Evolutionary conservation across 2,888 invertebrate genomes (phyloP).

Genomic region (Andricus curvator): DNA sequence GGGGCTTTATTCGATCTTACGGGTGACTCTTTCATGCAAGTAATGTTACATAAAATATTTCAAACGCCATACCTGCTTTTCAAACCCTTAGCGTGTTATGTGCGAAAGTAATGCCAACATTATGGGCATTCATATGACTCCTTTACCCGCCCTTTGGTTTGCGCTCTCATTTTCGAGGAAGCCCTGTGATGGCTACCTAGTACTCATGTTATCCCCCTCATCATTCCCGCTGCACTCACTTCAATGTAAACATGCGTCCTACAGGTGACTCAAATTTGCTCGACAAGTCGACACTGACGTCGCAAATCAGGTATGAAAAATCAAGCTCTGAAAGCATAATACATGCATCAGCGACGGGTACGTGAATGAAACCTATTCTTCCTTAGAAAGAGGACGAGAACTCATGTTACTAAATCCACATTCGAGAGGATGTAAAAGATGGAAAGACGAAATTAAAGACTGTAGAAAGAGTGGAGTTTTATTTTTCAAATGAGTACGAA

Average conservation of each 20-base stretch:
- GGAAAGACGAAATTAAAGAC: not conserved
- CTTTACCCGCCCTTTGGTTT: conserved; percentile 4
- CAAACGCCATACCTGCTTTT: conserved; percentile 1
- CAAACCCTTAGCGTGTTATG: not conserved
- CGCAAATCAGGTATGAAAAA: not conserved
- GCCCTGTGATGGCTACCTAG: not conserved
- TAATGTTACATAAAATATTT: conserved; percentile 7
- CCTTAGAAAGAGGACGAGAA: not conserved
- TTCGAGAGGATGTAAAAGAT: not conserved
- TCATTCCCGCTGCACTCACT: not conserved
- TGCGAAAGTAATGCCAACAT: conserved; percentile 1
- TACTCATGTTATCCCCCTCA: not conserved
- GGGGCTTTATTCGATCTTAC: not conserved
- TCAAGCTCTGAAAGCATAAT: not conserved
- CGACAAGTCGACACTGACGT: not conserved
- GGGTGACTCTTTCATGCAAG: not conserved
- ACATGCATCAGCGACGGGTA: not conserved
- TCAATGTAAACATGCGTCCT: not conserved
- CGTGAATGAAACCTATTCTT: not conserved
- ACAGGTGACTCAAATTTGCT: not conserved
- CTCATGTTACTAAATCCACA: not conserved
- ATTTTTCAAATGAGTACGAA: not conserved
- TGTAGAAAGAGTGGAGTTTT: not conserved
- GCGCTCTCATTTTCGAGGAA: conserved; percentile 7
- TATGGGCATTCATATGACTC: conserved; percentile 24